These are phyloP conservation scores for Oxyscelio sp. DNA, from an alignment of 2,888 invertebrate genomes.

Conservation along the genomic window DNA sequence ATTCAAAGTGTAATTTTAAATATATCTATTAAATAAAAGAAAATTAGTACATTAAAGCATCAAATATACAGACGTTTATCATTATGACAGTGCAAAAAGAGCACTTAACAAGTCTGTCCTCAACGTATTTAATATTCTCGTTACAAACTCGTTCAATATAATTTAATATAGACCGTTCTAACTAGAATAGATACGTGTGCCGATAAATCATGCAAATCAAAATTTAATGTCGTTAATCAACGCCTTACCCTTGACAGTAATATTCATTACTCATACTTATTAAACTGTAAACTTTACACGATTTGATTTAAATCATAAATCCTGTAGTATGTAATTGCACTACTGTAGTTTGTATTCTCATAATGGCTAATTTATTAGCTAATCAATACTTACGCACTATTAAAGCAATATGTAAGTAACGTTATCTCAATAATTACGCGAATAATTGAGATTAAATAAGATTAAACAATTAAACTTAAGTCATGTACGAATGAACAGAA, in stretches of 20 bases:
- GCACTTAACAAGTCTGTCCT: neutral
- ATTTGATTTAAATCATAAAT: constrained; percentile 33
- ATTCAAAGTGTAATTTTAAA: too few species aligned
- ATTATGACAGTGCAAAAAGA: too few species aligned
- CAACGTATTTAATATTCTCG: constrained; percentile 28
- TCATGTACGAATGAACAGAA: neutral
- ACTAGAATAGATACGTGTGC: constrained; percentile 18
- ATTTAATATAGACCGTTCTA: constrained; percentile 44
- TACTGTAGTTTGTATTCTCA: constrained; percentile 15
- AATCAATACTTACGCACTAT: constrained; percentile 35
- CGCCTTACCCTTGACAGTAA: constrained; percentile 23
- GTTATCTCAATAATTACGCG: constrained; percentile 8
- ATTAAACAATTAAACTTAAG: constrained; percentile 20
- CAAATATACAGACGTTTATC: too few species aligned
- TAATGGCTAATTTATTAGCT: constrained; percentile 15
- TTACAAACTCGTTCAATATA: constrained; percentile 30
- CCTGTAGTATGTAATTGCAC: constrained; percentile 6
- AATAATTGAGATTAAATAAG: constrained; percentile 12
- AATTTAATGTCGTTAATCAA: constrained; percentile 40
- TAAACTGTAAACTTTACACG: neutral
- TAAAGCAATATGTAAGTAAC: constrained; percentile 1
- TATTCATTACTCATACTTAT: neutral
- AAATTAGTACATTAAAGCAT: too few species aligned
- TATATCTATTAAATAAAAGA: too few species aligned
- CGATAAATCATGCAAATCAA: constrained; percentile 38